Percentiles rank a stretch among this genome's conserved stretches.
phyloP scores from a whole-genome alignment of 1,140 invertebrate genomes.

The Drosophila hydei region DNA sequence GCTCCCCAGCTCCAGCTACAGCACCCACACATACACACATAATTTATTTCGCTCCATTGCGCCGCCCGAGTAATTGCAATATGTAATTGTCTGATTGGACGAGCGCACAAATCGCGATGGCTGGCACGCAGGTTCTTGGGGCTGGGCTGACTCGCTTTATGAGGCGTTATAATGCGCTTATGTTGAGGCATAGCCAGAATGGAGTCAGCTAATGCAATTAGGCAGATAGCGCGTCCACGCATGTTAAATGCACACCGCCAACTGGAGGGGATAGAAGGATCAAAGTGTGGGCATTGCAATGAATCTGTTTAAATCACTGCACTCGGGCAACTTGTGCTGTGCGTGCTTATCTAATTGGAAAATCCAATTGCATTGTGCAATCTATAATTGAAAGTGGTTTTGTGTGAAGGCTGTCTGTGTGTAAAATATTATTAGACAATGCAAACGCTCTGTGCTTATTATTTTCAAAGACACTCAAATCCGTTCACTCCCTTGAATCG shows the following conservation, averaged over 20 bases:
- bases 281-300: background rate
- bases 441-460: background rate
- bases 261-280: background rate
- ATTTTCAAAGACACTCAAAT: background rate
- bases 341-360: conserved; percentile 37
- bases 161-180: conserved; percentile 78
- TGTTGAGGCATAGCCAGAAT: conserved; percentile 40
- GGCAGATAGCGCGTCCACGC: conserved; percentile 59
- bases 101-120: conserved; percentile 44
- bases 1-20: background rate
- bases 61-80: conserved; percentile 67
- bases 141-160: conserved; percentile 40
- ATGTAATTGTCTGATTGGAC: conserved; percentile 67
- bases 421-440: background rate
- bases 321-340: conserved; percentile 6
- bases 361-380: conserved; percentile 21
- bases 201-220: conserved; percentile 74
- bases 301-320: conserved; percentile 17
- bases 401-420: background rate
- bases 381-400: background rate
- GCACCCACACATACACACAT: background rate
- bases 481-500: background rate
- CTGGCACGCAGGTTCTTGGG: conserved; percentile 2
- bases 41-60: conserved; percentile 74
- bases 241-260: conserved; percentile 45